phyloP scores from a whole-genome alignment of 1,140 invertebrate species.

The Bathynomus jamesi region DNA sequence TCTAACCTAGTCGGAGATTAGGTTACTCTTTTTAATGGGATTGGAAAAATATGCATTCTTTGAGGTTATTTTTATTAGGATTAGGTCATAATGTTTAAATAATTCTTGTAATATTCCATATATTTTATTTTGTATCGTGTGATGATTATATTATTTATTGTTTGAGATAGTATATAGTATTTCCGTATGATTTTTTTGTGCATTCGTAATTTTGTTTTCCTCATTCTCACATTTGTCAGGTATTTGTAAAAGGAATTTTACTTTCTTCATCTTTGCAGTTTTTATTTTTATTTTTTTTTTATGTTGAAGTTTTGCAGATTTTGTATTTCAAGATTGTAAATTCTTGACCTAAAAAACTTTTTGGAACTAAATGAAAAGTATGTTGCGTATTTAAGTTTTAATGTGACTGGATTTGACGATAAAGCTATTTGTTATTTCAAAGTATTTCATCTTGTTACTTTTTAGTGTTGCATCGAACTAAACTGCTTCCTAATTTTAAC shows the following conservation, averaged over 20 bases:
- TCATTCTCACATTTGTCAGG: no score
- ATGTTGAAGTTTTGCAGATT: no score
- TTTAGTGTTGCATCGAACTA: background rate
- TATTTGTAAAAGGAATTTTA: no score
- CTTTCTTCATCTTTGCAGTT: no score
- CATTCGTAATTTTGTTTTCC: no score
- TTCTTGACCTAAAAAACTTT: background rate
- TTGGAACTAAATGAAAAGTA: background rate
- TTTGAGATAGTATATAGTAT: no score
- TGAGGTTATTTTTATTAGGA: background rate
- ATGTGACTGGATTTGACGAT: no score
- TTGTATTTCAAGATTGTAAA: background rate
- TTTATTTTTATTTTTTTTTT: no score
- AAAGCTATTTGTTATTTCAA: no score
- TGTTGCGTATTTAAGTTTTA: background rate
- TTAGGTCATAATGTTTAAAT: background rate
- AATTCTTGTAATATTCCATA: background rate
- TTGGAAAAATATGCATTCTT: background rate
- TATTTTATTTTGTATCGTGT: background rate
- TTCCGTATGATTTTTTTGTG: no score
- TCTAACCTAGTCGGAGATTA: background rate
- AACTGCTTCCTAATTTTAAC: background rate
- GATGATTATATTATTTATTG: conserved; percentile 11
- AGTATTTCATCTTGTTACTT: background rate
- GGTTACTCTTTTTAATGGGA: background rate